phyloP scores from a whole-genome alignment of 2,113 vertebrate species.

The Grantiella picta region DNA sequence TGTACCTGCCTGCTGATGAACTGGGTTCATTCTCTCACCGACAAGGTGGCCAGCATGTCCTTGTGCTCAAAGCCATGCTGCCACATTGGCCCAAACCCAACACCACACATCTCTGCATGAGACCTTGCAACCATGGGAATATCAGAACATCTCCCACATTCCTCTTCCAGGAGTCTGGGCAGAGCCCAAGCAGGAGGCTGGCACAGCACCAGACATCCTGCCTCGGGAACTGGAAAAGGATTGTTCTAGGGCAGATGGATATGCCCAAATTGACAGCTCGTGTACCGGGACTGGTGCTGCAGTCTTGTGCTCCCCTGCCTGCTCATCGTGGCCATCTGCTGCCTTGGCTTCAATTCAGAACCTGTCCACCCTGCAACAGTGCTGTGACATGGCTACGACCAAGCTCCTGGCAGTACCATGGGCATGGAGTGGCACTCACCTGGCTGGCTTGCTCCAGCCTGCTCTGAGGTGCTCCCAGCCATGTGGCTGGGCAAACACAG shows the following conservation, averaged over 20 bases:
- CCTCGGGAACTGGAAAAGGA: background rate
- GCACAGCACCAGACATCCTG: background rate
- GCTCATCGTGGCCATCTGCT: background rate
- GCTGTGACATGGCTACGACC: background rate
- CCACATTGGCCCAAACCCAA: background rate
- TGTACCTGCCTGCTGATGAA: background rate
- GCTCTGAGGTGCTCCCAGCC: background rate
- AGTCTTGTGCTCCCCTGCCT: background rate
- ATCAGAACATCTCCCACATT: background rate
- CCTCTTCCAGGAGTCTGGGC: background rate
- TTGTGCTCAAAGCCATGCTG: background rate
- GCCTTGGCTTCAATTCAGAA: background rate
- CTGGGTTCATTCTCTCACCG: background rate
- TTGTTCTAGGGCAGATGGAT: background rate
- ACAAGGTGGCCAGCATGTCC: background rate
- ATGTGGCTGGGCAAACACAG: background rate
- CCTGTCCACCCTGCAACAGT: background rate
- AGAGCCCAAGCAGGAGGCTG: background rate
- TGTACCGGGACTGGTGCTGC: rapidly evolving
- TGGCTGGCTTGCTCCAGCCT: rapidly evolving
- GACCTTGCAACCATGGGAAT: background rate
- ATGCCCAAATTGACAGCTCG: background rate
- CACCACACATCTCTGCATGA: rapidly evolving
- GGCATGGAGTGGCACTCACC: background rate
- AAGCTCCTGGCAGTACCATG: background rate